Percentiles rank a stretch among this genome's conserved stretches.
Conservation (phyloP, 2,113 vertebrate species). For the Carassius auratus region DNA sequence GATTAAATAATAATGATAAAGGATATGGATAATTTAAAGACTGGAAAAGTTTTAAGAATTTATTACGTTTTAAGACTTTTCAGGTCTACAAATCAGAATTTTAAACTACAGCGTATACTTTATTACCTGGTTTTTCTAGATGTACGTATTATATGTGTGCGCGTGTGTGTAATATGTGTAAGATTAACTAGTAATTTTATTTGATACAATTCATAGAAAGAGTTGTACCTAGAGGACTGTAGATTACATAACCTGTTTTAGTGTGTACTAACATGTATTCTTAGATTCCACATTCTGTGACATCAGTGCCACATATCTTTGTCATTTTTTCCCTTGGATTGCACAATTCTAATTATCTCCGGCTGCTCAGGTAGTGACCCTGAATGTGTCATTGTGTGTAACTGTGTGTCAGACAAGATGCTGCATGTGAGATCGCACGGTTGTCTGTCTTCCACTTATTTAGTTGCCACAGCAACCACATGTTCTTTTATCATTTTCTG, state of each 20-base stretch:
- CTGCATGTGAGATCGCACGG: conserved; percentile 25
- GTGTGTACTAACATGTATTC: not conserved
- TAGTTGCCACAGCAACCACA: conserved; percentile 64
- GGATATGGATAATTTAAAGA: no score
- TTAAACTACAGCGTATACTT: no score
- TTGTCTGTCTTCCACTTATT: conserved; percentile 51
- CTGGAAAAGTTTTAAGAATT: no score
- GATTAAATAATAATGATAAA: no score
- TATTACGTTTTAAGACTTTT: no score
- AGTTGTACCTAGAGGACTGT: not conserved
- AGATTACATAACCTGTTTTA: not conserved
- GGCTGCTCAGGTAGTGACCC: not conserved
- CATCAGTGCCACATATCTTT: not conserved
- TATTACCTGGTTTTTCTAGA: no score
- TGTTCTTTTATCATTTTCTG: conserved; percentile 47
- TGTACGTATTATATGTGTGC: no score
- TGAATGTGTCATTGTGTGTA: conserved; percentile 9
- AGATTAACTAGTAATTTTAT: no score
- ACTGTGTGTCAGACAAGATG: not conserved
- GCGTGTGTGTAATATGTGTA: no score
- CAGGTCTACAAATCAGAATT: no score
- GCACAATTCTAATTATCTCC: not conserved
- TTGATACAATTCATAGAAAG: no score
- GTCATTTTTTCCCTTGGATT: not conserved
- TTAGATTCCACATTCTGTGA: not conserved